Base-by-base conservation (phyloP, 2,113 vertebrate species). In the Brienomyrus longianalis region DNA sequence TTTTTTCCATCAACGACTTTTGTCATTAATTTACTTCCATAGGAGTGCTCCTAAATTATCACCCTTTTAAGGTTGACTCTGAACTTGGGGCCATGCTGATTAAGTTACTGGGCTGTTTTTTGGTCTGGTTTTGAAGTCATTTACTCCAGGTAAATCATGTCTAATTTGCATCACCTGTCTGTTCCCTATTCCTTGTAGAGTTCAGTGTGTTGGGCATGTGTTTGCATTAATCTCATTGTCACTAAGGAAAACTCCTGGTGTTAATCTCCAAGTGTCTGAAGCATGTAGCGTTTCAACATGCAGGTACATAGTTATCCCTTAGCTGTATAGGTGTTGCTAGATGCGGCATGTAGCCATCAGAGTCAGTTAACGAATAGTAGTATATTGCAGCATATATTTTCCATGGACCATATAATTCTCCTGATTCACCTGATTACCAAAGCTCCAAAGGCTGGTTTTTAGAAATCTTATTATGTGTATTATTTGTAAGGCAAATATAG, bases 1-100 rank as follows among this genome's bases (percentile, higher is more conserved):
- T 31, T 31, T 31, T 31, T 31, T 31, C 31, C 31, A 31, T 31
- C 31, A 31, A 31, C 31, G 31, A 31, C 31, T 31, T 31, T 31
- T 31, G 31, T 31, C 31, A 31, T 31, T 31, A 31, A 31, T 31
- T 31, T 1, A 31, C 31, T 31, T 31, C 31, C 31, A 31, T 31
- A 23, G 17, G 10, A 43, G 17, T 54, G 17, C 13, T 50, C 59
- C 27, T 88, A 89, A 48, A 77, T 89, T 31, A 39, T 51, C 31
- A 89, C 21, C 50, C 52, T 89, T 77, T 56, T 35, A 54, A 83
- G 54, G 50, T 50, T 89, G 74, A 83, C 59, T 48, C 70, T 80
- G 45, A 80, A 80, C n/a, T 80, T 80, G 35, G 35, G 39, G 27
- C 11, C 70, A 77, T 21, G 31, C 83, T 84, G 83, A 84, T 45